A percentile compares a stretch with the other conserved stretches of the same genome.
Evolutionary conservation across 2,888 invertebrate species (phyloP).

Genomic region (Phymatocera aterrima): DNA sequence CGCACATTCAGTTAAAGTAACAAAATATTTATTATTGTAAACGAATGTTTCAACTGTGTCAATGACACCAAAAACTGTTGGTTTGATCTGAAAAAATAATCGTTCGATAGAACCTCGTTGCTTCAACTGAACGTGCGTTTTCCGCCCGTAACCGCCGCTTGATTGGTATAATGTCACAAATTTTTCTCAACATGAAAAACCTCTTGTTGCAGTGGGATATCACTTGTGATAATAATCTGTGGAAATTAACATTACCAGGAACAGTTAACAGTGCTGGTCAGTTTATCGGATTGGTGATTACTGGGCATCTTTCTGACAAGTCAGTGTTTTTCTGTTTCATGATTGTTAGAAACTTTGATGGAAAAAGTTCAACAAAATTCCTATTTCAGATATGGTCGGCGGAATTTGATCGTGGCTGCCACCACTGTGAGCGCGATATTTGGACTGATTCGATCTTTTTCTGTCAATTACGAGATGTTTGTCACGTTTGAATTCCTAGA

Average conservation of each 20-base stretch:
- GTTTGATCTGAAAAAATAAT: too few species aligned
- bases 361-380: neutral
- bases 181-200: neutral
- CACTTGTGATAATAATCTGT: constrained; percentile 79
- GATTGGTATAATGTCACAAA: too few species aligned
- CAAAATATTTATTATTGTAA: too few species aligned
- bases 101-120: too few species aligned
- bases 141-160: too few species aligned
- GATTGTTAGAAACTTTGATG: neutral
- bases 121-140: too few species aligned
- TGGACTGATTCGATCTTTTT: constrained; percentile 83
- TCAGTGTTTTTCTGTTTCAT: constrained; percentile 66
- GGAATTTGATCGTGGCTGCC: constrained; percentile 78
- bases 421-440: constrained; percentile 80
- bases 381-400: constrained; percentile 78
- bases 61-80: too few species aligned
- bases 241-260: constrained; percentile 86
- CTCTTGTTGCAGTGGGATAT: constrained; percentile 78
- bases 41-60: too few species aligned
- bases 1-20: too few species aligned
- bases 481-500: constrained; percentile 84
- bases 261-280: constrained; percentile 86
- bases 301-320: constrained; percentile 82
- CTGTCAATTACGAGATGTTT: constrained; percentile 83
- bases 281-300: constrained; percentile 83